Base-by-base conservation (phyloP, 2,797 vertebrate species). In the Synanceia verrucosa region DNA sequence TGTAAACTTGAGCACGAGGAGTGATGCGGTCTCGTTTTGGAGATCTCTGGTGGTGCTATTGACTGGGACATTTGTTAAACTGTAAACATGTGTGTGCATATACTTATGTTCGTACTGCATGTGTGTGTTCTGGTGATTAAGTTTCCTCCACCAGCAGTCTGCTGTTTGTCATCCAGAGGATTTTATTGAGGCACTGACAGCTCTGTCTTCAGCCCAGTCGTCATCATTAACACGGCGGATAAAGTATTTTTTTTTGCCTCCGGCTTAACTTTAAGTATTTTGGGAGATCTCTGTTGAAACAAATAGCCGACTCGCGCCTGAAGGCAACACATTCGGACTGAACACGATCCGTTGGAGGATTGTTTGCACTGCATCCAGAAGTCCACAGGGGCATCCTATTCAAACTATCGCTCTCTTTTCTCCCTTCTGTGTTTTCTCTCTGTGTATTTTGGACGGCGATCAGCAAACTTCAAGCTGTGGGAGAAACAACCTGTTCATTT, bases 381-480 rank as follows among this genome's bases (percentile, higher is more conserved):
- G 70, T 88, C 88, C 65, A 43, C 62, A 8, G 76, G 76, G 81
- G 64, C 76, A 59, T 78, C 71, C 64, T 71, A 65, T 79, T 88
- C 76, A 82, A 86, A 83, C 76, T 50, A 65, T 86, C 65, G 26
- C 63, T 81, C 70, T 76, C 55, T 44, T 63, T 57, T 73, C 67
- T 65, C 50, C 68, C 79, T 72, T 81, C 71, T 51, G 43, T 28
- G 2, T 78, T 81, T 79, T 51, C 65, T 41, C 62, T 55, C 44
- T 69, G 79, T 87, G 4, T 87, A 44, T 65, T 75, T 88, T 91
- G 86, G 86, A 88, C 21, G 43, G 47, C 0, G 33, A 78, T 87
- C 83, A 88, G 68, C 80, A 79, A 74, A 77, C 44, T 62, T 36
- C 65, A 34, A 61, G 71, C 73, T 83, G 74, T 85, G 87, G 86